Evolutionary conservation across 2,888 invertebrate genomes (phyloP).

Genomic region (Diarsia mendica): DNA sequence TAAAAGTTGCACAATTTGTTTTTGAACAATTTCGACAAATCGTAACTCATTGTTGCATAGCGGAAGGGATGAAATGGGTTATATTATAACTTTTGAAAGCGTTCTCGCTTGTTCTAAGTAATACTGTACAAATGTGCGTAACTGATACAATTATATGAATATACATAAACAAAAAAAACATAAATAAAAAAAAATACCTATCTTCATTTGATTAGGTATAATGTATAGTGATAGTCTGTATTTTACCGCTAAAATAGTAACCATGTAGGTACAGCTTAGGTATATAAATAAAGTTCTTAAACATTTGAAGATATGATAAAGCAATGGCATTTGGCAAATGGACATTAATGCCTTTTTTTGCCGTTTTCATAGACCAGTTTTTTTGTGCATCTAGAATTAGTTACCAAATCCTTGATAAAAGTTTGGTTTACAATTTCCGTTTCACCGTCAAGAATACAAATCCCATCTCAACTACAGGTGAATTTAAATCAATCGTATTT

Average conservation of each 20-base stretch:
- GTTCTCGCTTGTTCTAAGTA: neutral
- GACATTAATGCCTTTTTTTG: too few relatives aligned
- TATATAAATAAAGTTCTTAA: too few relatives aligned
- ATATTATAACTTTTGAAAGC: too few relatives aligned
- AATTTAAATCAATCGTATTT: conserved; percentile 10
- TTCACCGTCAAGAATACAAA: neutral
- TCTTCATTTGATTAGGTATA: too few relatives aligned
- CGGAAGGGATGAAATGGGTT: neutral
- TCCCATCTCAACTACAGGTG: neutral
- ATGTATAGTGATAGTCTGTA: too few relatives aligned
- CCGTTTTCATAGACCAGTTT: too few relatives aligned
- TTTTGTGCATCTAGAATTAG: neutral
- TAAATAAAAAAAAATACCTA: too few relatives aligned
- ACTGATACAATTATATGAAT: too few relatives aligned
- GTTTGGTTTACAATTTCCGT: neutral
- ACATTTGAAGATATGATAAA: too few relatives aligned
- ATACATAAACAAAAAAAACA: neutral
- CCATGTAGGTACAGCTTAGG: too few relatives aligned
- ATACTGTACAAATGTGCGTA: neutral
- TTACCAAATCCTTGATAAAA: neutral
- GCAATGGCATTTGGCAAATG: too few relatives aligned
- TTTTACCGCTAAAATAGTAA: too few relatives aligned
- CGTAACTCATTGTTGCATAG: neutral
- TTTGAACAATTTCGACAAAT: neutral
- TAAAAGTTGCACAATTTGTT: neutral